Base-by-base conservation (phyloP, 2,113 vertebrate genomes). In the Morone saxatilis region DNA sequence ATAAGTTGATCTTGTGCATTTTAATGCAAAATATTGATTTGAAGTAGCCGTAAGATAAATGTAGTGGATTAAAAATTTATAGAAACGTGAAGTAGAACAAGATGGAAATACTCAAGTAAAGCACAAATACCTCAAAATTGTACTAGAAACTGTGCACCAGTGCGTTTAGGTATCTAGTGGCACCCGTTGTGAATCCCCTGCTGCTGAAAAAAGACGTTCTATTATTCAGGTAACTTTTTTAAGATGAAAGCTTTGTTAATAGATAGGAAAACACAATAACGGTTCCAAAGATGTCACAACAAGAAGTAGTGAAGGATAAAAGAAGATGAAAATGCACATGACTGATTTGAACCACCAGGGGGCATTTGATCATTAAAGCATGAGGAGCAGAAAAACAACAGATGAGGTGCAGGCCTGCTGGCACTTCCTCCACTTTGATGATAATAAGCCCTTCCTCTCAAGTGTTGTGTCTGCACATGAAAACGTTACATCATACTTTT, bases 351-450 rank as follows among this genome's bases (percentile, higher is more conserved):
- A 59, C 92, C 93, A 93, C 90, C 80, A 89, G 91, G 80, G 88
- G 92, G 90, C 86, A 80, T 92, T 79, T 92, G 84, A 88, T 86
- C 83, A 91, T 87, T 71, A 86, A 84, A 71, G 84, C 88, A 88
- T 68, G 66, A 84, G 53, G 69, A 86, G 43, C 0, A 70, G 66
- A 4, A 78, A 69, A 86, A 77, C 70, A 83, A 61, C 78, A 86
- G 88, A 80, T 63, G 70, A 88, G 74, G 41, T 61, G 54, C 65
- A 80, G 56, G 31, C 79, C 90, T 88, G 62, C 82, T 73, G 75
- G 86, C 81, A 5, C 76, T 74, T 88, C 87, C 86, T 84, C 60
- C 75, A 70, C 71, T 68, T 66, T 78, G 43, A 83, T 83, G 78
- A 74, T 60, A 81, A 85, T 38, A 71, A 82, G 51, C 51, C 61